These are phyloP conservation scores for Bradynema listronoti DNA, from an alignment of 1,140 invertebrate species.

Conservation along the genomic window DNA sequence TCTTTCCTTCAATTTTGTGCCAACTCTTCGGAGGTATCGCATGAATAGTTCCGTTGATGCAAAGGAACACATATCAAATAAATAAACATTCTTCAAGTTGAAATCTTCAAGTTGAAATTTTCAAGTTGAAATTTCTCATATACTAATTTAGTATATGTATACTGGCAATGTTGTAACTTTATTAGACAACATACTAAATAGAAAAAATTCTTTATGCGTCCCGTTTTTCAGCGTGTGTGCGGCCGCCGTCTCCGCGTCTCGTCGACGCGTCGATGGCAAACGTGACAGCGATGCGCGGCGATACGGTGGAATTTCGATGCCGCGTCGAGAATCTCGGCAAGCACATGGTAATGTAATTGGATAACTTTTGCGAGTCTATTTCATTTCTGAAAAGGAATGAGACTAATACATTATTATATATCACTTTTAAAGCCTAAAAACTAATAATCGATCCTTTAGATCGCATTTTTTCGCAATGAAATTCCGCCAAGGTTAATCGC, in stretches of 20 bases:
- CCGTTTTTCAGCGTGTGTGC: constrained; percentile 47
- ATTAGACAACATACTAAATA: too few relatives aligned
- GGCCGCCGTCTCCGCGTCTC: constrained; percentile 39
- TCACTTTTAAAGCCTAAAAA: too few relatives aligned
- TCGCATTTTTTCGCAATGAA: constrained; percentile 49
- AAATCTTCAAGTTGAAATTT: constrained; percentile 2
- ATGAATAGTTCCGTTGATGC: too few relatives aligned
- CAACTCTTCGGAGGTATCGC: constrained; percentile 50
- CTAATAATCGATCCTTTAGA: constrained; percentile 30
- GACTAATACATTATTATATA: too few relatives aligned
- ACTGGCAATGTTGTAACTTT: too few relatives aligned
- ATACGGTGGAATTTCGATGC: constrained; percentile 53
- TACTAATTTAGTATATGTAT: background rate
- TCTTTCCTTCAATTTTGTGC: constrained; percentile 50
- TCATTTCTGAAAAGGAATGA: too few relatives aligned
- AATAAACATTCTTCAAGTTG: background rate
- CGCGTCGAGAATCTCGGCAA: constrained; percentile 41
- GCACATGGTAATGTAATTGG: constrained; percentile 33
- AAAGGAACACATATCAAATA: too few relatives aligned
- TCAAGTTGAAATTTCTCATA: background rate
- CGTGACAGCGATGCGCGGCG: constrained; percentile 49
- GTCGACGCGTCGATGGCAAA: constrained; percentile 42
- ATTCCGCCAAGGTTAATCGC: constrained; percentile 46
- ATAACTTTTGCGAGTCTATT: background rate
- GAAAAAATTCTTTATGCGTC: constrained; percentile 8